Base-by-base conservation (phyloP, 2,113 vertebrate species). In the Xenus cinereus region DNA sequence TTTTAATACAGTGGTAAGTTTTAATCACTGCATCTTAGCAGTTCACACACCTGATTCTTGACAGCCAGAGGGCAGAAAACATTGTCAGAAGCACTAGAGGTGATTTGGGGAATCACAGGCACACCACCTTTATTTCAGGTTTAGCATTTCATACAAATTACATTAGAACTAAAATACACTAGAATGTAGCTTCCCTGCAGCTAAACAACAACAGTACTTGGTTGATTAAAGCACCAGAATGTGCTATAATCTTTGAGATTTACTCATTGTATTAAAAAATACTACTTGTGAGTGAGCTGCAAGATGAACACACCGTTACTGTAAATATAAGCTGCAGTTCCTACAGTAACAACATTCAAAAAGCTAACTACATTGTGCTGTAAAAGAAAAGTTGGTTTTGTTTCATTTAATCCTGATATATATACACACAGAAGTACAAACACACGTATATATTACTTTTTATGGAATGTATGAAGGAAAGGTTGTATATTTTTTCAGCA, bases 51-150 rank as follows among this genome's bases (percentile, higher is more conserved):
- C 37, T 32, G 33, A 84, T 74, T 69, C 68, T 56, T 79, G 56
- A 84, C 46, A 88, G 80, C 60, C 56, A 86, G 83, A 81, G 68
- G 54, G 33, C 46, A 96, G 72, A 84, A 92, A 90, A 87, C 92
- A 72, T 50, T 78, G 85, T 72, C 72, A 92, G 88, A 81, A 74
- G 46, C 74, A 91, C 71, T 41, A 83, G 45, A 90, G 77, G 45
- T 60, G 75, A 95, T 64, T 3, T 68, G 30, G 59, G 50, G 68
- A 91, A 88, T 63, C 76, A 92, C 56, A 89, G 60, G n/a, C 24
- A 41, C 22, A 81, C 1, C 18, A 10, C 21, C 35, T 56, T 72
- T 74, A 84, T 46, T 95, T 86, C 41, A 66, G 48, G 6, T 16
- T 60, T 67, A 59, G 26, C 6, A 60, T 84, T 90, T 90, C 64